Percentiles rank a stretch among this genome's conserved stretches.
Conservation (phyloP, 1,140 invertebrate genomes). For the Lethrus apterus region DNA sequence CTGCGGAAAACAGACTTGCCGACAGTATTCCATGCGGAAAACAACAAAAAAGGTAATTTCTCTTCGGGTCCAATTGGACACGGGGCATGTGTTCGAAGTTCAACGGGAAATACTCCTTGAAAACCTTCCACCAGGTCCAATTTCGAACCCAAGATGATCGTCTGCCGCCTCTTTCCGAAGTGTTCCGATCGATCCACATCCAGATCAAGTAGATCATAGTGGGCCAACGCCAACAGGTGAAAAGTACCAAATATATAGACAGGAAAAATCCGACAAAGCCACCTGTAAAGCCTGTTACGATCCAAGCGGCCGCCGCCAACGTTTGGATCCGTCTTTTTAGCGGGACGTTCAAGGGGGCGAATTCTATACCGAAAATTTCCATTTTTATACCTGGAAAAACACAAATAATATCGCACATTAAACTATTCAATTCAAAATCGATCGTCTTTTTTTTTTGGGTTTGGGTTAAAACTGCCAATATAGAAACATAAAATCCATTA, state of each 20-base stretch:
- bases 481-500: no score
- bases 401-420: no score
- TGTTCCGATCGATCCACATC: conserved; percentile 42
- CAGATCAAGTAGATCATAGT: conserved; percentile 58
- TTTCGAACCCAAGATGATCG: conserved; percentile 52
- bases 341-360: conserved; percentile 72
- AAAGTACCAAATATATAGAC: conserved; percentile 46
- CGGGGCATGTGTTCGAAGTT: conserved; percentile 75
- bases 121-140: conserved; percentile 64
- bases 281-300: conserved; percentile 57
- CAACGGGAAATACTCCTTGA: conserved; percentile 77
- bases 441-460: no score
- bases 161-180: conserved; percentile 26
- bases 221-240: conserved; percentile 45
- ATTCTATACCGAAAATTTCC: conserved; percentile 47
- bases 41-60: conserved; percentile 79
- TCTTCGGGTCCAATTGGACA: conserved; percentile 62
- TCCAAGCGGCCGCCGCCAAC: conserved; percentile 60
- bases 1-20: conserved; percentile 66
- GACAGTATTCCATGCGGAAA: conserved; percentile 87
- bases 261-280: conserved; percentile 46
- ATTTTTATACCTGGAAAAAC: no score
- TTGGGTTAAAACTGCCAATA: no score
- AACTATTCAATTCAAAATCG: no score
- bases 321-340: conserved; percentile 71